Evolutionary conservation across 64 coral and sea anemone genomes (phyloP).

Genomic region (Montipora sp.): DNA sequence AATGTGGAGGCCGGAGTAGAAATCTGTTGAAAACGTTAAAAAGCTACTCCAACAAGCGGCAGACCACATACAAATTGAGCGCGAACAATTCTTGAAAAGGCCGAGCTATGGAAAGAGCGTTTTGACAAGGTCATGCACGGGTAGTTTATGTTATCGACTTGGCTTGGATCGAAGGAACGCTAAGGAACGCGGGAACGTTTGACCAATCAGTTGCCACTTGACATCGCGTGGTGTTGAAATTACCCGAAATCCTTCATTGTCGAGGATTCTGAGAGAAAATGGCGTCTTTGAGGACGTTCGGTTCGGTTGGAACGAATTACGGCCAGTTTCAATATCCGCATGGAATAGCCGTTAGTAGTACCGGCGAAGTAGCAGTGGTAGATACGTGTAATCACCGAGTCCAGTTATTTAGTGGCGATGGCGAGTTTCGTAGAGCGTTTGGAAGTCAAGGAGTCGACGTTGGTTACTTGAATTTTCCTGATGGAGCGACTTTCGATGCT

Average conservation of each 20-base stretch:
- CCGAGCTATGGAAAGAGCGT: no score
- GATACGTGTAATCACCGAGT: slow-evolving; percentile 59
- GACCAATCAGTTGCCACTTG: slow-evolving; percentile 8
- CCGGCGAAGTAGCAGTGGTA: slow-evolving; percentile 39
- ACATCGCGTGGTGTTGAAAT: background rate
- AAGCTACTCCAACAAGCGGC: no score
- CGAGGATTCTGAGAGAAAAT: background rate
- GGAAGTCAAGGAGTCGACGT: slow-evolving; percentile 19
- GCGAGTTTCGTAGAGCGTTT: slow-evolving; percentile 25
- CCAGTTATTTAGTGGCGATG: slow-evolving; percentile 39
- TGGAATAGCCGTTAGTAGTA: slow-evolving; percentile 40
- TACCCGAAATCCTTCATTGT: slow-evolving; percentile 3
- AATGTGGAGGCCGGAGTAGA: no score
- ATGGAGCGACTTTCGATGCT: background rate
- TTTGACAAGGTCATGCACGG: no score
- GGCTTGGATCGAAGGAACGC: no score
- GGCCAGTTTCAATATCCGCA: slow-evolving; percentile 47
- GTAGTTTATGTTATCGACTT: no score
- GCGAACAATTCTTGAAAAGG: no score
- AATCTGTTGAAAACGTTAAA: no score
- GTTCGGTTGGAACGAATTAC: slow-evolving; percentile 5
- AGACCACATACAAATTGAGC: no score
- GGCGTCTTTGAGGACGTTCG: slow-evolving; percentile 30
- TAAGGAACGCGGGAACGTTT: slow-evolving; percentile 16
- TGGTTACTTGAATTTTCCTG: slow-evolving; percentile 14